Conservation (phyloP, 2,797 vertebrate species). For the Cyclura pinguis region DNA sequence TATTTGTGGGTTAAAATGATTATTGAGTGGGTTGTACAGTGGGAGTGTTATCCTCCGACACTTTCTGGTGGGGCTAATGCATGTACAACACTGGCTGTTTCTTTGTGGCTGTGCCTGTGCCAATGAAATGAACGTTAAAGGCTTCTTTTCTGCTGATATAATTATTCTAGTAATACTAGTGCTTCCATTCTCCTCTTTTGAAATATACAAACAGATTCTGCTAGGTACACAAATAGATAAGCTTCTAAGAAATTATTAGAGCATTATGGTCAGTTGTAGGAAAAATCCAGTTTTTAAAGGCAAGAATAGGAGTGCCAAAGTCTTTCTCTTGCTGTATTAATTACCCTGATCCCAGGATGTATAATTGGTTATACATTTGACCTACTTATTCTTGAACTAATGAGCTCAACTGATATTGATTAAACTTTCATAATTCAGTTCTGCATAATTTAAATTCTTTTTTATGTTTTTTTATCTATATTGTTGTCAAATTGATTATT, state of each 20-base stretch:
- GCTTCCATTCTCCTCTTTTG: neutral
- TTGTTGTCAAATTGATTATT: slow-evolving; percentile 42
- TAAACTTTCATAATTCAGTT: neutral
- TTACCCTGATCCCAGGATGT: slow-evolving; percentile 22
- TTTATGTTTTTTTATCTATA: slow-evolving; percentile 1
- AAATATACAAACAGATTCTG: neutral
- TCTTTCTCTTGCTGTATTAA: slow-evolving; percentile 18
- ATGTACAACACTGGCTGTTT: neutral
- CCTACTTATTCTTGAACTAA: slow-evolving; percentile 31
- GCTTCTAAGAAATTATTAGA: slow-evolving; percentile 36
- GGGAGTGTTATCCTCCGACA: too few relatives aligned
- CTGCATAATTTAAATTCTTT: neutral
- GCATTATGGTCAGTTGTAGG: slow-evolving; percentile 25
- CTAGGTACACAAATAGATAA: neutral
- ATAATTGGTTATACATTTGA: slow-evolving; percentile 21
- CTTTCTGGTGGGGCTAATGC: too few relatives aligned
- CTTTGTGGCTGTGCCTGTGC: too few relatives aligned
- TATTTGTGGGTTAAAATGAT: too few relatives aligned
- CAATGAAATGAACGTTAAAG: neutral
- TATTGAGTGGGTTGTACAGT: too few relatives aligned
- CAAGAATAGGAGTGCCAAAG: slow-evolving; percentile 1
- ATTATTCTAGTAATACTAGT: neutral
- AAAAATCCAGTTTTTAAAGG: neutral
- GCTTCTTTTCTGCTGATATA: neutral
- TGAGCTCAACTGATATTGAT: neutral